Base-by-base conservation (phyloP, 1,140 invertebrate genomes). In the Elysia chlorotica region DNA sequence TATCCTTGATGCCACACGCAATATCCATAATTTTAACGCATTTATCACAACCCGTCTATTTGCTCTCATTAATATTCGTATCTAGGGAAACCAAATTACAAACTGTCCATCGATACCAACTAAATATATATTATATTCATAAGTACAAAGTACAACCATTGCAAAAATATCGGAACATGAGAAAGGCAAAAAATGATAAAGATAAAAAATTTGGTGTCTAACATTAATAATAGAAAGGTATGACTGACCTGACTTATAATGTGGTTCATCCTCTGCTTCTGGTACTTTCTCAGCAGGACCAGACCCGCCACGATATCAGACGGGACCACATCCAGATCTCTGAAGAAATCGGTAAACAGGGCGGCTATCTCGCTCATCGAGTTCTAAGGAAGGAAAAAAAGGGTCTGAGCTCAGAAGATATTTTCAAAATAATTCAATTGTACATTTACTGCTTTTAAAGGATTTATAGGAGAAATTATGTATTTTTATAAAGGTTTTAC, bases 221-320 rank as follows among this genome's bases (percentile, higher is more conserved):
- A 65, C 35, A 21, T 21, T 30, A 23, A 70, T 69, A 38, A 63
- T 28, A 63, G 35, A 4, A 1, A 25, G 36, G 21, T 23, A 35
- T 23, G 37, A 75, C 75, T 85, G 82, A 92, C 92, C 88, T 94
- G 92, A 77, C 93, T 91, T 2, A 96, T 92, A 75, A 94, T 93
- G 35, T 38, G 23, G 19, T 73, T 73, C 85, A 78, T 79, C 91
- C 91, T 48, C 90, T 84, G 92, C 28, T 86, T 77, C 48, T 88
- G 87, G 33, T 70, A 66, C 23, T 75, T 74, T 28, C 76, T 53
- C 0, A 96, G 87, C 10, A 97, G 88, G 21, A 97, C 91, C 69
- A 94, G 91, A 6, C 95, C 96, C 19, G 95, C 94, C 54, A 95
- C 91, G 19, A 96, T 90, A 83, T 97, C 96, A 0, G 94, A 95